Evolutionary conservation across 2,797 vertebrate genomes (phyloP).

Genomic region (Etheostoma nigrum): DNA sequence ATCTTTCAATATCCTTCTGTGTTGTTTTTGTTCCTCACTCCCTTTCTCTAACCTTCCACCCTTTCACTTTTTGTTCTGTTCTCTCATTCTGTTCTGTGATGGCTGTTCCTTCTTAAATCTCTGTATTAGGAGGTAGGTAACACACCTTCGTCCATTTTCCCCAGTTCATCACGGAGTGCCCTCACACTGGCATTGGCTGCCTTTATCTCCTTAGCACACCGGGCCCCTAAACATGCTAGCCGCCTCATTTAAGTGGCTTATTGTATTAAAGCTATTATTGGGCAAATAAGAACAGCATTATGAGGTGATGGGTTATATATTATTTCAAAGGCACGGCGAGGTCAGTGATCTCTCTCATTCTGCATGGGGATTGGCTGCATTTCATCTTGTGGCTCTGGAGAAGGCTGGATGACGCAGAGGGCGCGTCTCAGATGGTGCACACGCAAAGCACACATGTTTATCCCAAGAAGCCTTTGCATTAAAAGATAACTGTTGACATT

Average conservation of each 20-base stretch:
- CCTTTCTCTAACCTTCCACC: constrained; percentile 56
- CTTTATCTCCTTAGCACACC: constrained; percentile 40
- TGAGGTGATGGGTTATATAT: constrained; percentile 47
- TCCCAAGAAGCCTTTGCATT: neutral
- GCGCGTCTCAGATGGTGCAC: constrained; percentile 26
- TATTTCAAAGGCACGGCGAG: constrained; percentile 31
- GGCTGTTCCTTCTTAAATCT: constrained; percentile 91
- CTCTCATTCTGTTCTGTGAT: constrained; percentile 90
- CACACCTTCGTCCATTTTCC: constrained; percentile 71
- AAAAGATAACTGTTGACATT: constrained; percentile 6
- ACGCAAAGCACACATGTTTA: neutral
- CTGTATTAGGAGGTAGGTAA: constrained; percentile 94
- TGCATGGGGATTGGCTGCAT: constrained; percentile 51
- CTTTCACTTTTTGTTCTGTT: constrained; percentile 74
- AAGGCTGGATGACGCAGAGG: constrained; percentile 37
- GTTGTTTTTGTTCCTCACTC: constrained; percentile 34
- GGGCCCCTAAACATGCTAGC: constrained; percentile 58
- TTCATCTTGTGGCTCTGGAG: constrained; percentile 33
- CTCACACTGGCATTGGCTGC: constrained; percentile 54
- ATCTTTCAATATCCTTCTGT: constrained; percentile 80
- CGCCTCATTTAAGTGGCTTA: constrained; percentile 70
- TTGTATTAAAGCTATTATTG: constrained; percentile 34
- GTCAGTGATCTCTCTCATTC: constrained; percentile 40
- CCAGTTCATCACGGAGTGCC: constrained; percentile 44
- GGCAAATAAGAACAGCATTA: constrained; percentile 18